These are phyloP conservation scores for Orthosia incerta DNA, from an alignment of 2,888 invertebrate species.

Conservation along the genomic window DNA sequence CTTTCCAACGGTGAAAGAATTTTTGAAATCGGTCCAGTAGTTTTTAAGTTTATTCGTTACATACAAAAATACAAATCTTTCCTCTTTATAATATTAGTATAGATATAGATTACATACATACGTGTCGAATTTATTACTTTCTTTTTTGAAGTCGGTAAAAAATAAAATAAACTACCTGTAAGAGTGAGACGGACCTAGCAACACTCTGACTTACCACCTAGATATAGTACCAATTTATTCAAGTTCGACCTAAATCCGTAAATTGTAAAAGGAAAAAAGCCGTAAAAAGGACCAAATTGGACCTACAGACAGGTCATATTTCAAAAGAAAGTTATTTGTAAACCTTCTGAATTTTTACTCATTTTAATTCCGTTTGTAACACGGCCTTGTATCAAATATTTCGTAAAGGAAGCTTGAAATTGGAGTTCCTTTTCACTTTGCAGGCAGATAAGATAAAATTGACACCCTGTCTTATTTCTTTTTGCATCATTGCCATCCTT, in stretches of 20 bases:
- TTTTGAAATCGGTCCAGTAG: no score
- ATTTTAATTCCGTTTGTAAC: conserved; percentile 37
- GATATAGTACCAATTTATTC: neutral
- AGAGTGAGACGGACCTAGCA: neutral
- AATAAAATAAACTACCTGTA: neutral
- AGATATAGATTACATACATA: no score
- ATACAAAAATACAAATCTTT: no score
- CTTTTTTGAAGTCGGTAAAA: no score
- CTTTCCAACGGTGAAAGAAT: no score
- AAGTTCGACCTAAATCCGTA: conserved; percentile 17
- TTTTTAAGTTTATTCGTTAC: no score
- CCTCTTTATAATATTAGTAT: no score
- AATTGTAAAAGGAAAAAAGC: conserved; percentile 25
- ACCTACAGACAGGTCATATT: conserved; percentile 15
- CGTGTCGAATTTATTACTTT: no score
- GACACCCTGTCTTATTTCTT: neutral
- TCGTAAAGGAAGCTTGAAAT: neutral
- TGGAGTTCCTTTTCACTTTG: neutral
- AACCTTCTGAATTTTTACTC: conserved; percentile 44
- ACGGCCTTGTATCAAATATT: conserved; percentile 42
- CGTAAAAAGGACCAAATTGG: conserved; percentile 20
- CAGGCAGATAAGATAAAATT: neutral
- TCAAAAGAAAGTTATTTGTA: conserved; percentile 44
- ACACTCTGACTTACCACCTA: conserved; percentile 1
- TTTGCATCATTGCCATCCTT: neutral